Evolutionary conservation across 1,140 invertebrate species (phyloP).

Genomic region (Brachionus manjavacas): DNA sequence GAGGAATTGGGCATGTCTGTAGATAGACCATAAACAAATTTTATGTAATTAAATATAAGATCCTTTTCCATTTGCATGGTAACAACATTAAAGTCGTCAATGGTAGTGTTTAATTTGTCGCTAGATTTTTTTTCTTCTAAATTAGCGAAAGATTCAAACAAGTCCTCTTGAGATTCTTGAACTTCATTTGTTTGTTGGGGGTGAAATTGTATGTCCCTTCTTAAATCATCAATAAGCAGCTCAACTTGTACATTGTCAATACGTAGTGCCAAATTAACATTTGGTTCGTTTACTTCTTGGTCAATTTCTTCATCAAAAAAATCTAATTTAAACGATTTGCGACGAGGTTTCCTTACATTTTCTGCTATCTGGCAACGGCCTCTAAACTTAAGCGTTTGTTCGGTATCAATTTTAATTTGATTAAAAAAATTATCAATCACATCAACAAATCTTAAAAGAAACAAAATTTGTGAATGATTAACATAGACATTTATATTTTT

Average conservation of each 20-base stretch:
- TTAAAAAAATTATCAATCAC: background rate
- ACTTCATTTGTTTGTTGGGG: background rate
- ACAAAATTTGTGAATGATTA: conserved; percentile 27
- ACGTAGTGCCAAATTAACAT: background rate
- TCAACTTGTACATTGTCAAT: conserved; percentile 13
- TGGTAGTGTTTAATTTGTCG: background rate
- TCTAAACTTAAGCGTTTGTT: background rate
- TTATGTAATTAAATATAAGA: background rate
- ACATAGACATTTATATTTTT: background rate
- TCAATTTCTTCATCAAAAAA: background rate
- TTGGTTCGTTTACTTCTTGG: background rate
- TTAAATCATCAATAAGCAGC: background rate
- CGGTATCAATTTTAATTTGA: conserved; percentile 35
- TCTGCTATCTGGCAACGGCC: background rate
- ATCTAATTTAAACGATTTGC: conserved; percentile 4
- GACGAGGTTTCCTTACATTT: background rate
- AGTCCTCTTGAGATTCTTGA: background rate
- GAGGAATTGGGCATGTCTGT: background rate
- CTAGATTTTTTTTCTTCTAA: background rate
- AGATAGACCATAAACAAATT: conserved; percentile 1
- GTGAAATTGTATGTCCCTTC: background rate
- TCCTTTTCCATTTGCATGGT: background rate
- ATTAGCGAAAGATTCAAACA: background rate
- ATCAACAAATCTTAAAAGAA: conserved; percentile 16
- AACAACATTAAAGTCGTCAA: background rate